Percentiles rank a stretch among this genome's conserved stretches.
These are phyloP conservation scores for Epinephelus awoara DNA, from an alignment of 2,797 vertebrate genomes.

Conservation along the genomic window DNA sequence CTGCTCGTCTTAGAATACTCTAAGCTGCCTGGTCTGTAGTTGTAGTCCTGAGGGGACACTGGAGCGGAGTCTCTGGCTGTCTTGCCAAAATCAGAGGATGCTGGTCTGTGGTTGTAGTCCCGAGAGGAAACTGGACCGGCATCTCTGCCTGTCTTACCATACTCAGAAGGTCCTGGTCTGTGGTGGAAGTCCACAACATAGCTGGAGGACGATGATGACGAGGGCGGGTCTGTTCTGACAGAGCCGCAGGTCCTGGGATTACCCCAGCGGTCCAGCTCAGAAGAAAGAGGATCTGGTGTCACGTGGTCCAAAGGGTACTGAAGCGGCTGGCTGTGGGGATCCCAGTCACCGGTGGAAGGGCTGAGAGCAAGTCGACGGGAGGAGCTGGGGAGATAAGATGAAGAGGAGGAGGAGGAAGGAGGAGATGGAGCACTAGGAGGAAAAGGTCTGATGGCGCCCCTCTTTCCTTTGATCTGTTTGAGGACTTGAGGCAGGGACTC, in stretches of 20 bases:
- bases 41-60: conserved; percentile 7
- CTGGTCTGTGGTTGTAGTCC: background rate
- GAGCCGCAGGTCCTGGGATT: conserved; percentile 30
- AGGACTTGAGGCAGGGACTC: conserved; percentile 83
- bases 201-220: conserved; percentile 9
- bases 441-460: conserved; percentile 17
- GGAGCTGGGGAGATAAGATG: conserved; percentile 42
- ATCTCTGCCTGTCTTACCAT: conserved; percentile 24
- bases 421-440: background rate
- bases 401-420: conserved; percentile 44
- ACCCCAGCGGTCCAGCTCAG: conserved; percentile 64
- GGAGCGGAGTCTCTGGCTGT: background rate
- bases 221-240: background rate
- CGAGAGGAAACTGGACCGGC: background rate
- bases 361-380: background rate
- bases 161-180: conserved; percentile 17
- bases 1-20: background rate
- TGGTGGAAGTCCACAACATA: conserved; percentile 64
- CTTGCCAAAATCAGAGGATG: background rate
- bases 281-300: conserved; percentile 25
- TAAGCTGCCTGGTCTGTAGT: background rate
- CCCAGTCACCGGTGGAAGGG: conserved; percentile 41
- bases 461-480: conserved; percentile 78
- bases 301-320: conserved; percentile 45
- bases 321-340: conserved; percentile 27